phyloP scores from a whole-genome alignment of 2,888 invertebrate genomes.

The Andrena bucephala region DNA sequence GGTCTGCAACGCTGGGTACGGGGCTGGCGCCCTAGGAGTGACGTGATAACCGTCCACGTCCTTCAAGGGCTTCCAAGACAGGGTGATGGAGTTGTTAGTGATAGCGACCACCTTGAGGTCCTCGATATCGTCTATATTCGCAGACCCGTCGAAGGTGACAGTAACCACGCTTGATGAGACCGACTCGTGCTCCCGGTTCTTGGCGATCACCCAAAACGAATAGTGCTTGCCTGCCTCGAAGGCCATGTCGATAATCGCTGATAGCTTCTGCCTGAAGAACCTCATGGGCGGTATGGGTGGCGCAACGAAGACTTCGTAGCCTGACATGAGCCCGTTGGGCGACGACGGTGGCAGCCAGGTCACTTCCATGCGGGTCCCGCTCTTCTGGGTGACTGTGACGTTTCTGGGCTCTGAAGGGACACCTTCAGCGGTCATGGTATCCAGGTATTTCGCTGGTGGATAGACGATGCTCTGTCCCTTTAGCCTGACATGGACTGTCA shows the following conservation, averaged over 20 bases:
- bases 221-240: constrained; percentile 88
- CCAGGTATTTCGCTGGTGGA: constrained; percentile 88
- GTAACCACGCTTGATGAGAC: constrained; percentile 87
- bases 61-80: constrained; percentile 88
- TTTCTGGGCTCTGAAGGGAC: constrained; percentile 90
- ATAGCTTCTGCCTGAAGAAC: constrained; percentile 82
- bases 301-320: constrained; percentile 89
- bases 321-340: constrained; percentile 88
- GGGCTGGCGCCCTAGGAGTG: constrained; percentile 85
- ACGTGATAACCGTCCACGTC: constrained; percentile 88
- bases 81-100: constrained; percentile 86
- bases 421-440: constrained; percentile 89
- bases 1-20: constrained; percentile 87
- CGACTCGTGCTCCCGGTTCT: constrained; percentile 88
- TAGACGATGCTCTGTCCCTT: constrained; percentile 87
- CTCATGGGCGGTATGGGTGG: constrained; percentile 88
- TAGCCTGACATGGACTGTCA: constrained; percentile 90
- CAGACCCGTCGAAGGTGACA: constrained; percentile 88
- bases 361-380: constrained; percentile 88
- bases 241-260: constrained; percentile 86
- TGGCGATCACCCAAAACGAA: constrained; percentile 91
- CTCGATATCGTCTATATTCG: constrained; percentile 88
- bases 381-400: constrained; percentile 88
- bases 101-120: constrained; percentile 86
- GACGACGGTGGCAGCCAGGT: constrained; percentile 89